Conservation (phyloP, 2,888 invertebrate genomes). For the Pyrrhosoma nymphula region DNA sequence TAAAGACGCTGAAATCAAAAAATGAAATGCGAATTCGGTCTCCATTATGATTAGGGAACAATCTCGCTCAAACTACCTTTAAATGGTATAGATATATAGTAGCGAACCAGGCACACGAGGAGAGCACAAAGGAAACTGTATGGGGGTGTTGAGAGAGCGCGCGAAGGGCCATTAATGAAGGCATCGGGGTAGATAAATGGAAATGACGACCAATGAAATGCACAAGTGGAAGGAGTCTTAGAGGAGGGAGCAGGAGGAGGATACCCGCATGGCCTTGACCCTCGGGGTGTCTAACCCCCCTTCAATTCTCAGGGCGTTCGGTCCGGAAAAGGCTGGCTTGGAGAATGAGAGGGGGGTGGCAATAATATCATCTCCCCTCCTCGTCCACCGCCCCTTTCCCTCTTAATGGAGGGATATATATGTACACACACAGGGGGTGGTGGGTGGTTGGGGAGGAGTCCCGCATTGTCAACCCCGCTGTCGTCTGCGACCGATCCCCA, state of each 20-base stretch:
- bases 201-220: not conserved
- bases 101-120: too few relatives aligned
- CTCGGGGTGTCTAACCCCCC: not conserved
- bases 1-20: too few relatives aligned
- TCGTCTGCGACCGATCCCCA: not conserved
- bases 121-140: too few relatives aligned
- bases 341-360: too few relatives aligned
- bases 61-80: too few relatives aligned
- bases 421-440: too few relatives aligned
- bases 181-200: slow-evolving; percentile 9
- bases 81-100: too few relatives aligned
- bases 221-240: not conserved
- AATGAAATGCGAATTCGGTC: too few relatives aligned
- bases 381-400: not conserved
- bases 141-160: not conserved
- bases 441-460: not conserved
- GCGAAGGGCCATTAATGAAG: not conserved
- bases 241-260: too few relatives aligned
- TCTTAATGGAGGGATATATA: too few relatives aligned
- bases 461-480: not conserved
- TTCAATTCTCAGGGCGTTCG: not conserved
- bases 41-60: too few relatives aligned
- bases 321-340: not conserved
- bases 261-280: slow-evolving; percentile 6
- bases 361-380: too few relatives aligned